Evolutionary conservation across 2,797 vertebrate genomes (phyloP).

Genomic region (Echeneis naucrates): DNA sequence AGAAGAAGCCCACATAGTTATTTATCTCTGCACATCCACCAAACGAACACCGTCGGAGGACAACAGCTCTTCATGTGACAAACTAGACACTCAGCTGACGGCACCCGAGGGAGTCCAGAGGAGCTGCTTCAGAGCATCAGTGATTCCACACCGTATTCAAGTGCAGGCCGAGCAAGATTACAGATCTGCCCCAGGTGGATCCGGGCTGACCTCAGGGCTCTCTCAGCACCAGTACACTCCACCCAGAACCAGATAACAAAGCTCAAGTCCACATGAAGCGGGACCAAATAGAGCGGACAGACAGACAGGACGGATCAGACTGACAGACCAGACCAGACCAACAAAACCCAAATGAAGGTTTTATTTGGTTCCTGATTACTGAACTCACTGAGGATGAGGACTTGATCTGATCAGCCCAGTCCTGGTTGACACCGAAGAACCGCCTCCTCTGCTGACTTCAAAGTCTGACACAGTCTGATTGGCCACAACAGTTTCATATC

Average conservation of each 20-base stretch:
- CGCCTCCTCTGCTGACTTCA: too few relatives aligned
- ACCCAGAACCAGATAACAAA: conserved; percentile 42
- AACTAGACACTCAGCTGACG: conserved; percentile 25
- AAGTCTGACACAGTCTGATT: too few relatives aligned
- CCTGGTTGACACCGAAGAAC: too few relatives aligned
- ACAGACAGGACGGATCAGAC: neutral
- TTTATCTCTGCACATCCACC: conserved; percentile 1
- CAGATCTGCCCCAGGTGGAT: conserved; percentile 62
- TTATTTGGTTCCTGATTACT: too few relatives aligned
- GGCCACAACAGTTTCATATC: too few relatives aligned
- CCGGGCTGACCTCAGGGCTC: conserved; percentile 56
- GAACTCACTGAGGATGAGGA: too few relatives aligned
- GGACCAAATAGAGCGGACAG: too few relatives aligned
- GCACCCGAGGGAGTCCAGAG: conserved; percentile 31
- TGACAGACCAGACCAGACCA: too few relatives aligned
- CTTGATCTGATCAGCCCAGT: too few relatives aligned
- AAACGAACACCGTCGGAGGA: conserved; percentile 15
- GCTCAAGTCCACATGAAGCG: neutral
- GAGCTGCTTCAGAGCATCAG: conserved; percentile 57
- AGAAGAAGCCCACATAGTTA: neutral
- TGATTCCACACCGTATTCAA: conserved; percentile 25
- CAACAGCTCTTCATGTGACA: conserved; percentile 45
- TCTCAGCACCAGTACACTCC: conserved; percentile 73
- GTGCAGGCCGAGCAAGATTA: conserved; percentile 47
- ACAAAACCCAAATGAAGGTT: too few relatives aligned